A percentile compares a stretch with the other conserved stretches of the same genome.
These are phyloP conservation scores for Megalops cyprinoides DNA, from an alignment of 2,797 vertebrate species.

Conservation along the genomic window DNA sequence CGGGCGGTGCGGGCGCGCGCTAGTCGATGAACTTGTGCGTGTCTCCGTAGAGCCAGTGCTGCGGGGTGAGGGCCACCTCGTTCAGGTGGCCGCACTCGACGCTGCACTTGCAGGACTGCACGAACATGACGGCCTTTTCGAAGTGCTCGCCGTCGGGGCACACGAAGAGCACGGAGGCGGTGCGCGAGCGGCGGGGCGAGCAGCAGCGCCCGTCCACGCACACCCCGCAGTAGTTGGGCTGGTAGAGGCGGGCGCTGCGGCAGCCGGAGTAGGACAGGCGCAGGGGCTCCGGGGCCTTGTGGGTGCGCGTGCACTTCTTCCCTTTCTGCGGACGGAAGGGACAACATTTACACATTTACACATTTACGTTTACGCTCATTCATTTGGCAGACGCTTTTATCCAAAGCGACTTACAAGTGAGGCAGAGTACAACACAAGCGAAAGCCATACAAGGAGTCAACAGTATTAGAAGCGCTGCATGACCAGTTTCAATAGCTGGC, in stretches of 20 bases:
- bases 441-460: no score
- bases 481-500: no score
- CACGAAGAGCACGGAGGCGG: constrained; percentile 67
- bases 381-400: no score
- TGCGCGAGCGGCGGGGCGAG: constrained; percentile 72
- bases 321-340: constrained; percentile 65
- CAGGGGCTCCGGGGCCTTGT: constrained; percentile 74
- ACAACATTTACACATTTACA: no score
- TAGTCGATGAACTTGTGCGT: constrained; percentile 78
- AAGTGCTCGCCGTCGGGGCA: constrained; percentile 74
- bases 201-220: constrained; percentile 79
- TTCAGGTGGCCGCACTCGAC: constrained; percentile 75
- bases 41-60: constrained; percentile 76
- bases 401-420: no score
- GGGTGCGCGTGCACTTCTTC: constrained; percentile 77
- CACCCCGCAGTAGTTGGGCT: constrained; percentile 77
- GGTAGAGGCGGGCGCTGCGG: constrained; percentile 73
- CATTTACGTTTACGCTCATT: no score
- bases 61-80: constrained; percentile 68
- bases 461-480: no score
- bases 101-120: constrained; percentile 81
- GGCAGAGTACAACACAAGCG: no score
- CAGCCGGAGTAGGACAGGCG: constrained; percentile 75
- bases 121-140: constrained; percentile 73
- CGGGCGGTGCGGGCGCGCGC: constrained; percentile 14